These are phyloP conservation scores for Aeoliscus strigatus DNA, from an alignment of 2,797 vertebrate genomes.

Conservation along the genomic window DNA sequence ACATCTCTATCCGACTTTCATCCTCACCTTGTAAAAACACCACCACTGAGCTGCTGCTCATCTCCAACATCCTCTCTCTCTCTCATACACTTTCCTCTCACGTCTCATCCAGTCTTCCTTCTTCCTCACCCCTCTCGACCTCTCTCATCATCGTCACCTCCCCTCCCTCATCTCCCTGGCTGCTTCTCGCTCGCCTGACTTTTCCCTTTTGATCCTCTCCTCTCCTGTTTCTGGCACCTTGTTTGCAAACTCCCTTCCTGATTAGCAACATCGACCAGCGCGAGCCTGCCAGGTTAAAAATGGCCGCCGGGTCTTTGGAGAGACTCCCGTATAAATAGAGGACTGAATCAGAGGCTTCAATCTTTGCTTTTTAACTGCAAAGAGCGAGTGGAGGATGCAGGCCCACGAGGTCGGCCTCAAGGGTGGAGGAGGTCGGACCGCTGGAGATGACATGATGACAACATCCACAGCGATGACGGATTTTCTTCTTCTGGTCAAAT, in stretches of 20 bases:
- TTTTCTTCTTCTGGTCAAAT: constrained; percentile 33
- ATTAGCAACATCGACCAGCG: constrained; percentile 40
- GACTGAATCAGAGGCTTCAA: constrained; percentile 26
- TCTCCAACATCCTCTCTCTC: constrained; percentile 2
- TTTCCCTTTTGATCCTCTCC: too few relatives aligned
- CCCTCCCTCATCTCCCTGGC: neutral
- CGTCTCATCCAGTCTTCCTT: constrained; percentile 6
- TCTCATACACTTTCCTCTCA: constrained; percentile 19
- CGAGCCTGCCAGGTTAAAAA: constrained; percentile 38
- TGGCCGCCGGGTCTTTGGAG: constrained; percentile 33
- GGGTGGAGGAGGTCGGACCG: constrained; percentile 11
- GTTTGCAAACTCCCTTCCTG: constrained; percentile 36
- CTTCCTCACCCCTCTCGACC: neutral
- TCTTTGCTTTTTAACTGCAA: constrained; percentile 20
- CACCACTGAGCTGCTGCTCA: constrained; percentile 13
- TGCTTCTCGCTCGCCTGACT: neutral
- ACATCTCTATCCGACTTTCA: too few relatives aligned
- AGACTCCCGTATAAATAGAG: constrained; percentile 30
- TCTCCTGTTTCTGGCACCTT: constrained; percentile 9
- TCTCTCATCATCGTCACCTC: constrained; percentile 15
- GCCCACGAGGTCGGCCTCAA: constrained; percentile 26
- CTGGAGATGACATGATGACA: neutral
- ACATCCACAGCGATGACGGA: neutral
- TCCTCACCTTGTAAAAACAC: too few relatives aligned
- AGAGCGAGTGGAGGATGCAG: constrained; percentile 9